phyloP scores from a whole-genome alignment of 2,888 invertebrate genomes.

The Rotaria magnacalcarata region DNA sequence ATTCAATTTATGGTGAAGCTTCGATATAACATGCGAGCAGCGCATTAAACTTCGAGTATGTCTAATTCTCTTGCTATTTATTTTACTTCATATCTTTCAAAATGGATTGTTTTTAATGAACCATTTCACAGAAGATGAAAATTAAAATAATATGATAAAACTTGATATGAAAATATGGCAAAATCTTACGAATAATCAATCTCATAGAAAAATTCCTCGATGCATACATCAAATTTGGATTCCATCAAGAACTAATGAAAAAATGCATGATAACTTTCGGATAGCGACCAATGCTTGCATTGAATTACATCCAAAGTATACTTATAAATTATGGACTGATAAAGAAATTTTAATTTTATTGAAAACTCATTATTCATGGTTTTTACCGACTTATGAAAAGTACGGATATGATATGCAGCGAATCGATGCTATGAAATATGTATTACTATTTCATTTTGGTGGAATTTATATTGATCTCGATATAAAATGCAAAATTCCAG shows the following conservation, averaged over 20 bases:
- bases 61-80: background rate
- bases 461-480: background rate
- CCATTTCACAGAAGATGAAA: background rate
- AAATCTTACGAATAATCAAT: background rate
- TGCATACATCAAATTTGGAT: background rate
- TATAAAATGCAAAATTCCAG: background rate
- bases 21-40: too few relatives aligned
- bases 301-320: background rate
- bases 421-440: background rate
- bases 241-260: background rate
- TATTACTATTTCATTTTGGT: constrained; percentile 10
- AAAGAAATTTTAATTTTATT: background rate
- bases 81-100: background rate
- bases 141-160: background rate
- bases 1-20: too few relatives aligned
- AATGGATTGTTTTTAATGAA: background rate
- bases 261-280: background rate
- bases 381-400: background rate
- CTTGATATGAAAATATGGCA: background rate
- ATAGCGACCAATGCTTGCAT: background rate
- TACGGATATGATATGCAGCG: background rate
- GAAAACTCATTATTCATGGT: background rate
- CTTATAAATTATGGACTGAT: background rate
- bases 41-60: background rate
- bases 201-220: background rate